phyloP scores from a whole-genome alignment of 2,888 invertebrate species.

The Leptopilina drosophilae region DNA sequence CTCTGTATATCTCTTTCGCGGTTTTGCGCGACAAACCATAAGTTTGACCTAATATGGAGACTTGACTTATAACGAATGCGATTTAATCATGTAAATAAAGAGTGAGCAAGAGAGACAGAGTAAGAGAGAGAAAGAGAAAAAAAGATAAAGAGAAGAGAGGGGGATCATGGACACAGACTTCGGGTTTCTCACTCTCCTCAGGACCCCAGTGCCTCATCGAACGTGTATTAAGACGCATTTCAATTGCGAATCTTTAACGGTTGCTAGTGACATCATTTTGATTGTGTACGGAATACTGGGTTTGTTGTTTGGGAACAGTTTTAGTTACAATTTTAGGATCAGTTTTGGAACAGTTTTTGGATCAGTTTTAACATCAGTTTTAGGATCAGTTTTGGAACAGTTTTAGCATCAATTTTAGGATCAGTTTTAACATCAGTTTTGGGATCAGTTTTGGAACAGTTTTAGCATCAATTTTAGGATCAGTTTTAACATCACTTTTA shows the following conservation, averaged over 20 bases:
- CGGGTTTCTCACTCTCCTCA: constrained; percentile 67
- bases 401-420: no score
- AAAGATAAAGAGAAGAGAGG: constrained; percentile 54
- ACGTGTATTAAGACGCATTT: constrained; percentile 72
- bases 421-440: no score
- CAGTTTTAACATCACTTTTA: no score
- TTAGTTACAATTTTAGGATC: no score
- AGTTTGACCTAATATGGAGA: constrained; percentile 77
- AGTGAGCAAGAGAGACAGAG: no score
- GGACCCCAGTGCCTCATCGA: constrained; percentile 69
- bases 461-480: no score
- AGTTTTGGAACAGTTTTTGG: no score
- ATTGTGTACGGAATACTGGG: background rate
- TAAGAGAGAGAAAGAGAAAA: no score
- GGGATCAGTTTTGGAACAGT: no score
- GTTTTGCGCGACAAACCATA: constrained; percentile 72
- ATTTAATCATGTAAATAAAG: background rate
- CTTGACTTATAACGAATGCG: constrained; percentile 64
- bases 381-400: no score
- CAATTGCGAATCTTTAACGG: constrained; percentile 50
- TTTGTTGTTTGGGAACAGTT: no score
- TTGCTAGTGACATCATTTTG: constrained; percentile 16
- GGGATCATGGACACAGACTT: constrained; percentile 68
- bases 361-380: no score
- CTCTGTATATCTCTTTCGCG: constrained; percentile 26